Evolutionary conservation across 2,888 invertebrate genomes (phyloP).

Genomic region (Aporophyla lueneburgensis): DNA sequence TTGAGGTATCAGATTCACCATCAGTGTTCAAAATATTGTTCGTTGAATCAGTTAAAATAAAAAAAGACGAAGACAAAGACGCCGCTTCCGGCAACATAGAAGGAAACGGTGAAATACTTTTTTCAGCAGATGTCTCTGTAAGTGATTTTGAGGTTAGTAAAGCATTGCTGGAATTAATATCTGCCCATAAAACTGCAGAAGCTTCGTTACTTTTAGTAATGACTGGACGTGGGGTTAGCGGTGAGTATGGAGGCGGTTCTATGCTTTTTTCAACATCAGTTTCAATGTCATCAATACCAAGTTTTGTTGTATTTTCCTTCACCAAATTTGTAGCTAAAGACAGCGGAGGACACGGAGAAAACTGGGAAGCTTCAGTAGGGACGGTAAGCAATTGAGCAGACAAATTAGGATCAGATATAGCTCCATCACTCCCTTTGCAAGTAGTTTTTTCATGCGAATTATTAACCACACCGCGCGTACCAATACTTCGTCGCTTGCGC

Average conservation of each 20-base stretch:
- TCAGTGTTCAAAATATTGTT: neutral
- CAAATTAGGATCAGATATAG: neutral
- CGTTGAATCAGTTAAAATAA: conserved; percentile 4
- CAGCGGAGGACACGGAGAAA: neutral
- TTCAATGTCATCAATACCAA: neutral
- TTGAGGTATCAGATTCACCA: conserved; percentile 3
- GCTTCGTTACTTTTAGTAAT: neutral
- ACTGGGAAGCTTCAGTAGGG: neutral
- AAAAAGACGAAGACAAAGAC: neutral
- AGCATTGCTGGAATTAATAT: neutral
- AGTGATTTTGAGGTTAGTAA: neutral
- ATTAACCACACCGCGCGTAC: neutral
- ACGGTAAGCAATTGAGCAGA: neutral
- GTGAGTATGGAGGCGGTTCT: conserved; percentile 4
- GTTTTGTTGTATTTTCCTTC: neutral
- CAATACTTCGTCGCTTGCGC: neutral
- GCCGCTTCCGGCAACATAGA: neutral
- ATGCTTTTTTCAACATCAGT: conserved; percentile 2
- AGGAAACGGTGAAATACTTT: conserved; percentile 6
- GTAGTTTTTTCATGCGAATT: neutral
- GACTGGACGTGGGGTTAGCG: neutral
- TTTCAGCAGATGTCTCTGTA: neutral
- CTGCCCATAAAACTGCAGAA: conserved; percentile 1
- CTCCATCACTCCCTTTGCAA: neutral
- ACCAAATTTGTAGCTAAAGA: neutral